Conservation (phyloP, 2,797 vertebrate species). For the Sebastes nivosus region DNA sequence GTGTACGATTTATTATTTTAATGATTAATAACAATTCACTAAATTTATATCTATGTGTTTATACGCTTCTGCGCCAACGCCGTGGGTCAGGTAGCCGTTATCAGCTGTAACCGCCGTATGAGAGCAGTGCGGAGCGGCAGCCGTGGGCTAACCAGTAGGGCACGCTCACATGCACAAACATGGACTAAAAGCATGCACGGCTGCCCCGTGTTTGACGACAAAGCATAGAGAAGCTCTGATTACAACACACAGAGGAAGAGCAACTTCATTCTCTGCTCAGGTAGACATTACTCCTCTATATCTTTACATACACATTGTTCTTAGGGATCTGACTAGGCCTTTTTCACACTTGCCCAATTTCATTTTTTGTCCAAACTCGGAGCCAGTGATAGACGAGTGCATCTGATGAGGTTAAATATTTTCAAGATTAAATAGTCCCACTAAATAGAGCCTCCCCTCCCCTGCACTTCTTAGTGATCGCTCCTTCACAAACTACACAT, state of each 20-base stretch:
- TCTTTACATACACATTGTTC: neutral
- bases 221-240: neutral
- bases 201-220: rapidly evolving
- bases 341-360: neutral
- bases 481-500: constrained; percentile 34
- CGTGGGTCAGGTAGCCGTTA: no score
- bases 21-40: no score
- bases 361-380: neutral
- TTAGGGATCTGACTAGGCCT: neutral
- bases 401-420: constrained; percentile 1
- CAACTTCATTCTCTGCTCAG: neutral
- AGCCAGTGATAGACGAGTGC: neutral
- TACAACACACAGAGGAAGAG: neutral
- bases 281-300: neutral
- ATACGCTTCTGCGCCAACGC: no score
- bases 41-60: no score
- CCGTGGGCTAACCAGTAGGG: no score
- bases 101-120: no score
- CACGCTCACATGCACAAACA: no score
- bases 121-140: rapidly evolving
- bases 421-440: neutral
- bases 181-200: no score
- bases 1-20: no score
- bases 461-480: constrained; percentile 9
- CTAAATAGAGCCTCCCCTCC: neutral